These are phyloP conservation scores for Narcine bancroftii DNA, from an alignment of 2,113 vertebrate species.

Conservation along the genomic window DNA sequence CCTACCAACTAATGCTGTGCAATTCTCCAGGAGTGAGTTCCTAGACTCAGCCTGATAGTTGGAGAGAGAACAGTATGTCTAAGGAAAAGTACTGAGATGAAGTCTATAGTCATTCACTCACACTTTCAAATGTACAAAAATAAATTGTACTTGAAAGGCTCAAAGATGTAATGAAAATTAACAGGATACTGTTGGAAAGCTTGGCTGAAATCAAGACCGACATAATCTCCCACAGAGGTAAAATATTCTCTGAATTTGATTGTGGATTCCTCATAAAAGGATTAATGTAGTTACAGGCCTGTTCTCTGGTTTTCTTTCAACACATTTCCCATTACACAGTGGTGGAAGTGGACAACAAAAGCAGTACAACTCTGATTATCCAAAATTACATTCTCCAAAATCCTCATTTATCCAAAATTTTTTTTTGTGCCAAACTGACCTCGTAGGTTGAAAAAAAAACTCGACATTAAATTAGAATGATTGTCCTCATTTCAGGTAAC, in stretches of 20 bases:
- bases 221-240: background rate
- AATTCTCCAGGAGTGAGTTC: background rate
- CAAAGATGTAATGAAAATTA: background rate
- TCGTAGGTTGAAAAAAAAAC: too few species aligned
- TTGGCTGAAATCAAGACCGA: background rate
- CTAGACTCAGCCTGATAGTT: background rate
- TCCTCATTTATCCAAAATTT: too few species aligned
- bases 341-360: background rate
- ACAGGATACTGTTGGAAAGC: background rate
- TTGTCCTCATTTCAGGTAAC: too few species aligned
- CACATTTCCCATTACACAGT: background rate
- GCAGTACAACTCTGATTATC: too few species aligned
- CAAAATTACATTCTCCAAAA: too few species aligned
- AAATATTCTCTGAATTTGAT: background rate
- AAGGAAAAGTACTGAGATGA: too few species aligned
- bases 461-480: too few species aligned
- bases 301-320: background rate
- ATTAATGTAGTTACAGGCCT: background rate
- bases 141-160: too few species aligned
- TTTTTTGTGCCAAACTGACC: too few species aligned
- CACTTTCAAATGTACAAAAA: background rate
- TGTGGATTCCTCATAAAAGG: background rate
- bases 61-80: background rate
- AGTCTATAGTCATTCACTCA: background rate
- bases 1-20: background rate